Conservation (phyloP, 2,797 vertebrate genomes). For the Spinibarbus caldwelli region DNA sequence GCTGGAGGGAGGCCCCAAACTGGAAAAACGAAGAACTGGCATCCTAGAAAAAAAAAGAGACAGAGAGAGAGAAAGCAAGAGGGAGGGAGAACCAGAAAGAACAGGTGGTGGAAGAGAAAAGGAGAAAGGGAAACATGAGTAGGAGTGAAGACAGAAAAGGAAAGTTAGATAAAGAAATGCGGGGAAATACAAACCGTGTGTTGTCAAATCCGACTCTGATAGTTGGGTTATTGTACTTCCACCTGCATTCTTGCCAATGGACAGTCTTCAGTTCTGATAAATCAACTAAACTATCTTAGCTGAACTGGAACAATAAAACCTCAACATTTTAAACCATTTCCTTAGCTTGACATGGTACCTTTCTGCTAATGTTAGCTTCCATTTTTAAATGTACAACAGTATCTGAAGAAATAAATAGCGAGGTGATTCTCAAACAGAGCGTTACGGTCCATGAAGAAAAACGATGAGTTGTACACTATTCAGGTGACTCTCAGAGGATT, state of each 20-base stretch:
- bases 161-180: slow-evolving; percentile 30
- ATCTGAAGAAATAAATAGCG: neutral
- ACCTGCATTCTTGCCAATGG: slow-evolving; percentile 19
- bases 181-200: slow-evolving; percentile 5
- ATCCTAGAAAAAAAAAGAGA: slow-evolving; percentile 77
- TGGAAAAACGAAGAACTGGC: slow-evolving; percentile 96
- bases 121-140: slow-evolving; percentile 24
- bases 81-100: slow-evolving; percentile 8
- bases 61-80: neutral
- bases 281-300: slow-evolving; percentile 16
- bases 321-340: neutral
- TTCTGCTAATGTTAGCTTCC: slow-evolving; percentile 5
- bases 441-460: neutral
- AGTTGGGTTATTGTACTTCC: slow-evolving; percentile 16
- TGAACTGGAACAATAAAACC: neutral
- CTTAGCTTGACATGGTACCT: neutral
- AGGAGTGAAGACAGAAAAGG: slow-evolving; percentile 10
- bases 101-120: slow-evolving; percentile 34
- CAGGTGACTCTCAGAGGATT: neutral
- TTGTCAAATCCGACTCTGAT: slow-evolving; percentile 15
- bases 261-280: slow-evolving; percentile 2
- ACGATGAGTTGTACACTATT: neutral
- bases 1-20: slow-evolving; percentile 96
- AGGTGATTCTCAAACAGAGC: slow-evolving; percentile 1
- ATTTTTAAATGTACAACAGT: slow-evolving; percentile 15